Evolutionary conservation across 1,140 invertebrate species (phyloP).

Genomic region (Cotesia glomerata): DNA sequence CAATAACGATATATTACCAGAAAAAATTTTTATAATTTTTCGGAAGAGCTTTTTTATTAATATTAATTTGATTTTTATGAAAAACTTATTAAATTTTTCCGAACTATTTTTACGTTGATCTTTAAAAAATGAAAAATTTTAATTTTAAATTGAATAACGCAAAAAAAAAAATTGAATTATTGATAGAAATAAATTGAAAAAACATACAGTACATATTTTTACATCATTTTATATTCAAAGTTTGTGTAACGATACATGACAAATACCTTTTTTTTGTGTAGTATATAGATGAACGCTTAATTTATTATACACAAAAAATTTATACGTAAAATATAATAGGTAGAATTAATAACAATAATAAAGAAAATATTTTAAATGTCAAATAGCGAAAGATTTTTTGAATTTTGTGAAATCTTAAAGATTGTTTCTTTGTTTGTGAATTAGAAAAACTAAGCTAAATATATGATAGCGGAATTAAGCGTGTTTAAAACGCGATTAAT

Average conservation of each 20-base stretch:
- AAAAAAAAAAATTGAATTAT: neutral
- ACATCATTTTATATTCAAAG: too few species aligned
- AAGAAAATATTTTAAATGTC: too few species aligned
- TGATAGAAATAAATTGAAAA: neutral
- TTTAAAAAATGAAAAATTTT: neutral
- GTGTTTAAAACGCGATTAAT: slow-evolving; percentile 34
- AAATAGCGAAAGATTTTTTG: too few species aligned
- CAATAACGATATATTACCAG: neutral
- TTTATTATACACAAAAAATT: too few species aligned
- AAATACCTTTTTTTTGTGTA: too few species aligned
- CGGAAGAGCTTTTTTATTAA: neutral
- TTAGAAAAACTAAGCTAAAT: too few species aligned
- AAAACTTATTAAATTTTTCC: neutral
- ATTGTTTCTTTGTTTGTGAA: too few species aligned
- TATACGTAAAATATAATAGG: too few species aligned
- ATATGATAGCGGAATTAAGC: neutral
- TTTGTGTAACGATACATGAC: too few species aligned
- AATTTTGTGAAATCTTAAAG: too few species aligned
- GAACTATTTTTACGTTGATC: neutral
- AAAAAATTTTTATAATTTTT: neutral
- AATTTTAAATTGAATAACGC: neutral
- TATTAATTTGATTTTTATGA: neutral
- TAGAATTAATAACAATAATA: too few species aligned
- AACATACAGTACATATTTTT: neutral
- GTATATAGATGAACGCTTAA: too few species aligned